A percentile compares a stretch with the other conserved stretches of the same genome.
Conservation (phyloP, 2,888 invertebrate genomes). For the Spodoptera exigua region DNA sequence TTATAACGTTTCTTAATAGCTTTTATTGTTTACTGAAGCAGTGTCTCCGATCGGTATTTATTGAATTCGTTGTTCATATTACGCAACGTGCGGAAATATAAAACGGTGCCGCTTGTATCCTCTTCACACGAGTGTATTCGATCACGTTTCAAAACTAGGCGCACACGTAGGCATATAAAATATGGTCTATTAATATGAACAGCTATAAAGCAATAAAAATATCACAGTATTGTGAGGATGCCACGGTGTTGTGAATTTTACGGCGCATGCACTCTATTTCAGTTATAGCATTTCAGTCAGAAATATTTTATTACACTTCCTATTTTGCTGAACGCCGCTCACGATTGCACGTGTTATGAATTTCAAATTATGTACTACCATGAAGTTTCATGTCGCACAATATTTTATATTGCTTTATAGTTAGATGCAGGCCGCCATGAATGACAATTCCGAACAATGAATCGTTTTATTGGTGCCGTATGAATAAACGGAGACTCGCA, state of each 20-base stretch:
- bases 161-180: conserved; percentile 44
- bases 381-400: conserved; percentile 66
- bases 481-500: conserved; percentile 29
- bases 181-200: conserved; percentile 52
- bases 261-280: conserved; percentile 78
- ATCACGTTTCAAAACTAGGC: conserved; percentile 37
- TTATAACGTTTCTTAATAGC: conserved; percentile 38
- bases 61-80: conserved; percentile 29
- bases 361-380: conserved; percentile 74
- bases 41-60: conserved; percentile 17
- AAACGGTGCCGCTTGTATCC: conserved; percentile 13
- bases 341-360: conserved; percentile 81
- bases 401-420: conserved; percentile 70
- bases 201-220: conserved; percentile 57
- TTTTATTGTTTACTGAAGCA: conserved; percentile 46
- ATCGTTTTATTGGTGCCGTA: conserved; percentile 39
- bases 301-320: conserved; percentile 82
- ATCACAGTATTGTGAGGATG: conserved; percentile 54
- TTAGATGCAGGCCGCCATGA: conserved; percentile 60
- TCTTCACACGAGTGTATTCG: conserved; percentile 24
- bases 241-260: conserved; percentile 67
- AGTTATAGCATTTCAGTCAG: conserved; percentile 79
- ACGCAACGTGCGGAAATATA: conserved; percentile 29
- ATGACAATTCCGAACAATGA: conserved; percentile 60
- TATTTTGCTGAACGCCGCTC: conserved; percentile 81